Base-by-base conservation (phyloP, 2,888 invertebrate genomes). In the Euphydryas editha region DNA sequence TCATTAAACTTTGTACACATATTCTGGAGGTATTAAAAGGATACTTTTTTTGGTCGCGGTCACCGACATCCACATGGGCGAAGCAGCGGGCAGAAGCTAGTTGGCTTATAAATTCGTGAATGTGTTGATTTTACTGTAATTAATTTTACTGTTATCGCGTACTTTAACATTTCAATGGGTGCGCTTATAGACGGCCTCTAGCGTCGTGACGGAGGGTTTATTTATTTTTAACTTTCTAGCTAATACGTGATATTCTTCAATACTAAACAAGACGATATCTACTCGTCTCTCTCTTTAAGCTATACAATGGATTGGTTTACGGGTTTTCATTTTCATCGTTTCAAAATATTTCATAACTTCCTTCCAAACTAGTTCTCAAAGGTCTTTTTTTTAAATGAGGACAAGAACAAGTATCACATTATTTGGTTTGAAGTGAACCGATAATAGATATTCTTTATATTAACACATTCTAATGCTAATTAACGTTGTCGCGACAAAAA, bases 391-490 rank as follows among this genome's bases (percentile, higher is more conserved):
- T 2, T 11, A 54, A 36, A 54, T 0, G 17, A 36, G 57, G 44
- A 62, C 47, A 74, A 72, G 58, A 51, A 62, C 47, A 74, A 73
- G 74, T 67, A 72, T 68, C 74, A 72, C 73, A 55, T 49, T 67
- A 76, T 81, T 81, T 76, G 71, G 76, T 81, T 78, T 76, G 79
- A 78, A 79, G 78, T 77, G 78, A 83, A 82, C 81, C 81, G 76
- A 83, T 78, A 82, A 82, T 79, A 80, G 82, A 82, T 85, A 86
- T 87, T 85, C 83, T 85, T 84, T 81, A 86, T 79, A 87, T 91
- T 92, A 90, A 88, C 91, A 92, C 82, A 72, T 89, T 78, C 71
- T 76, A 80, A 83, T 79, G 92, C 88, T 92, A 92, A 92, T 91
- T 91, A 88, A 79, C 72, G 77, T 76, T 54, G 80, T 81, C 84